These are phyloP conservation scores for Rhinatrema bivittatum DNA, from an alignment of 2,797 vertebrate genomes.

Conservation along the genomic window DNA sequence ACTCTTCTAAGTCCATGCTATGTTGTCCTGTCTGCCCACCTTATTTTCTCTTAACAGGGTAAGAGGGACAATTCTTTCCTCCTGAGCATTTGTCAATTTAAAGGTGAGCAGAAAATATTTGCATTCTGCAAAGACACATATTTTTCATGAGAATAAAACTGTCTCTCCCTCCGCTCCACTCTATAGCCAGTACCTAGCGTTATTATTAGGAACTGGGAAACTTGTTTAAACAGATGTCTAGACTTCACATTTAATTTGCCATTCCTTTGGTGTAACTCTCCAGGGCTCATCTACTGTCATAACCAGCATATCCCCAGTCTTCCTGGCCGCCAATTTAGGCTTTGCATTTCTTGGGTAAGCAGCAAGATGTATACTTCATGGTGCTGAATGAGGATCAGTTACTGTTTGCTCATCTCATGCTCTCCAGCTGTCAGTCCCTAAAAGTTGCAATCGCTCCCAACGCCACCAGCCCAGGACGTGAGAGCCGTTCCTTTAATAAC, in stretches of 20 bases:
- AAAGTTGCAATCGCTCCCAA: constrained; percentile 18
- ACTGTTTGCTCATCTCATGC: neutral
- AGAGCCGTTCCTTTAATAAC: neutral
- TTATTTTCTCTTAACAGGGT: neutral
- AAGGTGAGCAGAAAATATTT: neutral
- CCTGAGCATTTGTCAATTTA: neutral
- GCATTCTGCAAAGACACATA: neutral
- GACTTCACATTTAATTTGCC: constrained; percentile 32
- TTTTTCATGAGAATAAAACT: constrained; percentile 7
- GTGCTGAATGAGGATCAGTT: neutral
- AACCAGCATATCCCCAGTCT: constrained; percentile 19
- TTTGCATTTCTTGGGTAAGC: neutral
- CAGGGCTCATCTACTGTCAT: constrained; percentile 14
- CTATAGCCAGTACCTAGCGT: constrained; percentile 6
- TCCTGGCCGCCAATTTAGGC: too few species aligned
- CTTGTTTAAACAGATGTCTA: constrained; percentile 30
- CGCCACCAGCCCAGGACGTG: constrained; percentile 1
- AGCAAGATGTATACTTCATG: constrained; percentile 13
- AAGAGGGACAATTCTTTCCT: neutral
- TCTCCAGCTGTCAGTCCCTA: constrained; percentile 2
- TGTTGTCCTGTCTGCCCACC: too few species aligned
- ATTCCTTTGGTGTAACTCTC: constrained; percentile 22
- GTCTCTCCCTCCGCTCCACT: neutral
- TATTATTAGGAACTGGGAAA: constrained; percentile 31
- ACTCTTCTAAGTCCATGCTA: too few species aligned